A percentile compares a stretch with the other conserved stretches of the same genome.
These are phyloP conservation scores for Ypsolopha sequella DNA, from an alignment of 2,888 invertebrate species.

Conservation along the genomic window DNA sequence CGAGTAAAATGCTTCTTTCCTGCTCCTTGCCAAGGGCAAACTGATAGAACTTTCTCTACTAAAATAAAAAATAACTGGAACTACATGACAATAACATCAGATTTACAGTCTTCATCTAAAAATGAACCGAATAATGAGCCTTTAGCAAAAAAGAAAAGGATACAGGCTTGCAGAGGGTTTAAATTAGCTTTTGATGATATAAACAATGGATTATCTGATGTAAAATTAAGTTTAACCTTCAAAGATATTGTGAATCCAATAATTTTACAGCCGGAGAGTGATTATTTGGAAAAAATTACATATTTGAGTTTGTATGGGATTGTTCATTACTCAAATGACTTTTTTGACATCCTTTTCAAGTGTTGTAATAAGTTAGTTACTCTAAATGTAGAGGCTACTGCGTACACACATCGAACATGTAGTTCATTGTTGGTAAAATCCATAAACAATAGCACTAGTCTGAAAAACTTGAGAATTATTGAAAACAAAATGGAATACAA, in stretches of 20 bases:
- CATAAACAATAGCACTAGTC: conserved; percentile 25
- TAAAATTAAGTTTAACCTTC: conserved; percentile 28
- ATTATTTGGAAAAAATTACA: conserved; percentile 43
- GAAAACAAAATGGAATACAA: conserved; percentile 23
- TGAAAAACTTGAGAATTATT: conserved; percentile 41
- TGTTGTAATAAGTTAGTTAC: conserved; percentile 36
- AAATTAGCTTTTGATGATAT: conserved; percentile 35
- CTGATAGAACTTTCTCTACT: too few species aligned
- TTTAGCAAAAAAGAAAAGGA: conserved; percentile 24
- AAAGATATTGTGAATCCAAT: conserved; percentile 19
- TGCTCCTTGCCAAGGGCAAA: too few species aligned
- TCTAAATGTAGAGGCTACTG: conserved; percentile 20
- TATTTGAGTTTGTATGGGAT: conserved; percentile 37
- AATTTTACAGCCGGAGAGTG: conserved; percentile 20
- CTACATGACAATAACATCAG: not conserved
- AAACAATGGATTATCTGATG: conserved; percentile 22
- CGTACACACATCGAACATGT: conserved; percentile 14
- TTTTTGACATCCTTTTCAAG: conserved; percentile 42
- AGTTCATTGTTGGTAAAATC: conserved; percentile 18
- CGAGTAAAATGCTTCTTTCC: conserved; percentile 31
- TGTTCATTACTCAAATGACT: conserved; percentile 28
- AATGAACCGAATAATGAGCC: not conserved
- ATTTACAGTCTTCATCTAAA: not conserved
- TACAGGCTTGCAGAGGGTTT: too few species aligned
- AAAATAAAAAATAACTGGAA: not conserved